Evolutionary conservation across 2,113 vertebrate genomes (phyloP).

Genomic region (Crocuta crocuta): DNA sequence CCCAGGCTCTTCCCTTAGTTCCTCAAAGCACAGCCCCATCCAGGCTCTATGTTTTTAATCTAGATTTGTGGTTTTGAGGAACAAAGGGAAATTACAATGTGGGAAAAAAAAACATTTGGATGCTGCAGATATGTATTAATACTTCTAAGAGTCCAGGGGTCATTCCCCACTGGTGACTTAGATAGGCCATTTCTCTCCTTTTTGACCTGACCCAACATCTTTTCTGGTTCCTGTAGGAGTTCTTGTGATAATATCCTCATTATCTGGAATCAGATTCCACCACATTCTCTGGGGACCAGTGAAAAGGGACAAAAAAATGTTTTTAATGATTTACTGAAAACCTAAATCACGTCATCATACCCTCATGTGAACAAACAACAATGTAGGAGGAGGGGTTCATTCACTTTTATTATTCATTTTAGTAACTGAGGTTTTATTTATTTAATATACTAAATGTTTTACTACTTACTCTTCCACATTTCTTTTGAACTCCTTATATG

Average conservation of each 20-base stretch:
- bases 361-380: background rate
- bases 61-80: background rate
- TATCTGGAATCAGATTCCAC: background rate
- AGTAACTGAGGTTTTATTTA: constrained; percentile 34
- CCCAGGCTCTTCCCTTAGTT: background rate
- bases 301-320: background rate
- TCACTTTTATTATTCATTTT: background rate
- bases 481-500: background rate
- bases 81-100: background rate
- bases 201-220: background rate
- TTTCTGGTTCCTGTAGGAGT: background rate
- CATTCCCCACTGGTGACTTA: background rate
- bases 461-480: constrained; percentile 49
- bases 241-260: background rate
- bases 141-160: background rate
- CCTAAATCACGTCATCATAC: background rate
- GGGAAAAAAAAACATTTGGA: background rate
- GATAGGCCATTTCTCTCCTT: background rate
- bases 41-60: background rate
- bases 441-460: constrained; percentile 18
- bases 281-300: background rate
- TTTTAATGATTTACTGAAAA: background rate
- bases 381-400: background rate
- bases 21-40: background rate
- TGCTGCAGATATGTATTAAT: background rate